Conservation (phyloP, 1,140 invertebrate genomes). For the Zaprionus inermis region DNA sequence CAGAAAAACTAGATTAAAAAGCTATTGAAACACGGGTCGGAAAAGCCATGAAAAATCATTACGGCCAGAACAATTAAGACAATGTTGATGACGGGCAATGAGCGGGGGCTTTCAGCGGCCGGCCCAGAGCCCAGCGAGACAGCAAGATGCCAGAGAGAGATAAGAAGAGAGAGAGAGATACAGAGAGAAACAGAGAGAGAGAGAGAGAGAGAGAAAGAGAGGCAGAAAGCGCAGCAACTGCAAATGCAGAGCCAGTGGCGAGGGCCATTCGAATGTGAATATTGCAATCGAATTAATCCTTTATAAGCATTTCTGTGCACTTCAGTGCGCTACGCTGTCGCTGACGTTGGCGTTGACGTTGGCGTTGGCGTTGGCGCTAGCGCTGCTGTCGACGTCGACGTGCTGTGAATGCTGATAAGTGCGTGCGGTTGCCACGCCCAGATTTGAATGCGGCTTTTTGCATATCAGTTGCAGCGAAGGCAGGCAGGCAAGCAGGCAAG, state of each 20-base stretch:
- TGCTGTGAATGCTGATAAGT: constrained; percentile 77
- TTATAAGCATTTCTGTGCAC: constrained; percentile 80
- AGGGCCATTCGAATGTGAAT: constrained; percentile 54
- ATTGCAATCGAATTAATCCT: constrained; percentile 81
- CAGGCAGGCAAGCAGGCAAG: constrained; percentile 1
- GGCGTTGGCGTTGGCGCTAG: constrained; percentile 4
- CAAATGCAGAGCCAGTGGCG: neutral
- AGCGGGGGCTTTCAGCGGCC: constrained; percentile 26
- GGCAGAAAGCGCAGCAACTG: neutral
- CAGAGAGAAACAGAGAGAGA: neutral
- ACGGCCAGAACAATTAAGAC: constrained; percentile 41
- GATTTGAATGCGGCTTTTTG: constrained; percentile 41
- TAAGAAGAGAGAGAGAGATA: neutral
- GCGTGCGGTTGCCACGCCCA: constrained; percentile 66
- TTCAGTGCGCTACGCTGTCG: constrained; percentile 50
- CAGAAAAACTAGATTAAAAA: constrained; percentile 40
- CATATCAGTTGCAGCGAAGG: constrained; percentile 38
- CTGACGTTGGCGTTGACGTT: constrained; percentile 9
- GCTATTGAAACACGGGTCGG: constrained; percentile 14
- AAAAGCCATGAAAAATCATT: constrained; percentile 51
- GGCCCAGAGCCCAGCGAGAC: neutral
- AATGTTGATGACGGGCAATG: constrained; percentile 58
- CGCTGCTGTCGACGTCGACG: constrained; percentile 26
- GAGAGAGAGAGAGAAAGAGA: neutral
- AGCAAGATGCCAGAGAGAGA: neutral